Conservation (phyloP, 2,797 vertebrate species). For the Melanotaenia nigrans region DNA sequence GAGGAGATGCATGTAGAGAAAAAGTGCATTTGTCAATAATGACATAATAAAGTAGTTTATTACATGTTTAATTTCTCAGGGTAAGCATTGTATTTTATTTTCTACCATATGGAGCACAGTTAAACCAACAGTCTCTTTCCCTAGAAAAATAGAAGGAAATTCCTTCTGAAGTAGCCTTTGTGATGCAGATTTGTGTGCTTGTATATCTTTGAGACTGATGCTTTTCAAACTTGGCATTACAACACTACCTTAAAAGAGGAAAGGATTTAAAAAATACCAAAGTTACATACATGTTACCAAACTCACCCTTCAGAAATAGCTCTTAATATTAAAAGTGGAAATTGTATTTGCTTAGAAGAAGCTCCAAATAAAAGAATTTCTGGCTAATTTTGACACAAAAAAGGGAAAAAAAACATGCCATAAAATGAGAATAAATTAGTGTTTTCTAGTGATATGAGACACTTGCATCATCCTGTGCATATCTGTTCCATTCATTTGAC, state of each 20-base stretch:
- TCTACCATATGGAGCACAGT: no score
- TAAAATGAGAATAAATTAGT: constrained; percentile 49
- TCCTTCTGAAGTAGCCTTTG: neutral
- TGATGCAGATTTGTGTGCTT: neutral
- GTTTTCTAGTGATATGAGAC: constrained; percentile 47
- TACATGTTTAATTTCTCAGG: neutral
- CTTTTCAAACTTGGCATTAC: neutral
- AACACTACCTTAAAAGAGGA: neutral
- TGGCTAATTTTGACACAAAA: constrained; percentile 30
- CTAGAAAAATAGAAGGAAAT: neutral
- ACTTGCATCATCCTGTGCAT: constrained; percentile 43
- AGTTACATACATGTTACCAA: no score
- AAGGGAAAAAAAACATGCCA: constrained; percentile 48
- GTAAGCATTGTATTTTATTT: neutral
- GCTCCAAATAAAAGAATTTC: constrained; percentile 11
- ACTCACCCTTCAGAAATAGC: no score
- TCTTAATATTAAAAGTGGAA: constrained; percentile 15
- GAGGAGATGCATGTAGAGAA: neutral
- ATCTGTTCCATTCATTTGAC: constrained; percentile 48
- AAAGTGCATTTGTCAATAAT: neutral
- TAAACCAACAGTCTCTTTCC: no score
- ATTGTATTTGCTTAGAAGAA: constrained; percentile 6
- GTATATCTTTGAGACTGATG: neutral
- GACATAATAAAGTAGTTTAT: neutral
- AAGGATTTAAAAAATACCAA: neutral